phyloP scores from a whole-genome alignment of 2,113 vertebrate species.

The Tauraco erythrolophus region DNA sequence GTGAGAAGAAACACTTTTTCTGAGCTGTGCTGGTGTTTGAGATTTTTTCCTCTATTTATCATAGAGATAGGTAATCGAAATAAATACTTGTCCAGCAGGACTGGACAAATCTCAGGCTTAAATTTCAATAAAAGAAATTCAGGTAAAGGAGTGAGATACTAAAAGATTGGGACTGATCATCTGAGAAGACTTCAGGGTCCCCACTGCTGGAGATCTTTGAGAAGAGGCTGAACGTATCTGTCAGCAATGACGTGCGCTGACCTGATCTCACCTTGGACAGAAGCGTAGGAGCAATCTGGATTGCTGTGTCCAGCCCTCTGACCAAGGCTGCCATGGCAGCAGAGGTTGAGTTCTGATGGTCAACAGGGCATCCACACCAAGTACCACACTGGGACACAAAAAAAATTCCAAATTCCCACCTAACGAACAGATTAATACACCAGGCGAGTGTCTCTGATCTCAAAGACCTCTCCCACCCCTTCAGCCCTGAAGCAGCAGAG shows the following conservation, averaged over 20 bases:
- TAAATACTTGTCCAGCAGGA: not conserved
- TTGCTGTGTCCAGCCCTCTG: too few species aligned
- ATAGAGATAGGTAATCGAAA: not conserved
- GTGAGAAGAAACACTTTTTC: not conserved
- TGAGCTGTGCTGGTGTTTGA: rapidly evolving
- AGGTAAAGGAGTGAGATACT: not conserved
- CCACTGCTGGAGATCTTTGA: not conserved
- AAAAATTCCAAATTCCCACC: not conserved
- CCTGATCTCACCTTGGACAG: not conserved
- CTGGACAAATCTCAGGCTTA: not conserved
- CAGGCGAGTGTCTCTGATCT: not conserved
- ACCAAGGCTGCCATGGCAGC: not conserved
- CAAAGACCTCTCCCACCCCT: not conserved
- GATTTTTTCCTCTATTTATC: not conserved
- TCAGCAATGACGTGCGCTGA: rapidly evolving
- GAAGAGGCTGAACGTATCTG: not conserved
- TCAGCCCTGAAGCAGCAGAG: not conserved
- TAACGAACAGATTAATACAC: not conserved
- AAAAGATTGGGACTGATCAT: not conserved
- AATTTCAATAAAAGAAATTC: not conserved
- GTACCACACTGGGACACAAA: not conserved
- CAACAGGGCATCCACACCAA: not conserved
- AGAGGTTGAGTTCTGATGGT: not conserved
- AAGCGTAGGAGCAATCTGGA: not conserved
- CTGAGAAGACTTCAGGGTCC: not conserved